phyloP scores from a whole-genome alignment of 2,888 invertebrate species.

The Coecobrya sp. region DNA sequence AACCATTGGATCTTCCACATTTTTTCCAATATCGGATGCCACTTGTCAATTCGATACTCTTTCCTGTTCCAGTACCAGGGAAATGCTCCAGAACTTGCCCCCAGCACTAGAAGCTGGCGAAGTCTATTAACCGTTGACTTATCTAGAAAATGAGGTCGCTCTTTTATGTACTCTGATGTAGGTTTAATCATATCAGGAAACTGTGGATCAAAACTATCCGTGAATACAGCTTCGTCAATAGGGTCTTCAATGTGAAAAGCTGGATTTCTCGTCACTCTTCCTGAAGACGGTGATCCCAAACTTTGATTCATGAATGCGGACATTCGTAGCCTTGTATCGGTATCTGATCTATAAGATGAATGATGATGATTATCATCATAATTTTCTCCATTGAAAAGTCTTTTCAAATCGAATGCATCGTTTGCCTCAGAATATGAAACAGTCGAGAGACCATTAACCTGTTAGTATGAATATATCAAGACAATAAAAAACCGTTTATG shows the following conservation, averaged over 20 bases:
- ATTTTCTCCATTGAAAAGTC: not conserved
- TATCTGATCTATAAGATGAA: not conserved
- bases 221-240: not conserved
- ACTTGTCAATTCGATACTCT: conserved; percentile 68
- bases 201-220: too few species aligned
- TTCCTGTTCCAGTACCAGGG: conserved; percentile 73
- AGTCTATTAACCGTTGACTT: conserved; percentile 62
- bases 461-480: not conserved
- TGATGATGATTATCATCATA: not conserved
- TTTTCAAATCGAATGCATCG: conserved; percentile 15
- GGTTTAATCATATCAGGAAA: not conserved
- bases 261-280: conserved; percentile 56
- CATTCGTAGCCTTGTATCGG: conserved; percentile 39
- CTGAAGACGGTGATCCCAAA: not conserved
- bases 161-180: not conserved
- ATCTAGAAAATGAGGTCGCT: conserved; percentile 60
- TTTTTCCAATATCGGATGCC: conserved; percentile 45
- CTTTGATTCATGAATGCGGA: not conserved
- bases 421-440: conserved; percentile 66
- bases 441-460: conserved; percentile 63
- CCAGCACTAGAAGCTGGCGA: conserved; percentile 62
- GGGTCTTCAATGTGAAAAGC: not conserved
- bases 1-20: conserved; percentile 70
- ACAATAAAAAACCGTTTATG: not conserved
- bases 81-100: conserved; percentile 57